phyloP scores from a whole-genome alignment of 2,113 vertebrate genomes.

The Actenoides lindsayi region DNA sequence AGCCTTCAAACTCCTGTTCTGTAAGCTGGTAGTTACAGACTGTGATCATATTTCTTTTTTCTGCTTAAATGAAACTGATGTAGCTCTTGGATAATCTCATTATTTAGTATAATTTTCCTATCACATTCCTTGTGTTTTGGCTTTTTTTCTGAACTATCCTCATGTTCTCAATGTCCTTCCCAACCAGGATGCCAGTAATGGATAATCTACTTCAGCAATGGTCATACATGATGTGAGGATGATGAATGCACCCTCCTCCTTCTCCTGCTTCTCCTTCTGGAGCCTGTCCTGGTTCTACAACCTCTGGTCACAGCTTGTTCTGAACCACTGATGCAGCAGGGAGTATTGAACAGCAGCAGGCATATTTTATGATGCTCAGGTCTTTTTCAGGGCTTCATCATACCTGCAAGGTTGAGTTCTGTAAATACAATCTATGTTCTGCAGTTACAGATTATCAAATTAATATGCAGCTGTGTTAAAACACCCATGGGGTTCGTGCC shows the following conservation, averaged over 20 bases:
- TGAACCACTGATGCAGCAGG: accelerated
- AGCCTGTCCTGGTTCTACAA: background rate
- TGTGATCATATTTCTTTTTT: background rate
- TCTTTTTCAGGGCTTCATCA: background rate
- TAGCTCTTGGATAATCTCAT: background rate
- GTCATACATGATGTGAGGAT: background rate
- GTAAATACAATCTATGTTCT: background rate
- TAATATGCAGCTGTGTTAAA: background rate
- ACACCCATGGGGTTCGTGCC: background rate
- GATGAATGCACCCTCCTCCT: background rate
- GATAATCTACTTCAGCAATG: background rate
- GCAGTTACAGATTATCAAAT: background rate
- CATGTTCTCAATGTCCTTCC: background rate
- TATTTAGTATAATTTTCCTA: background rate
- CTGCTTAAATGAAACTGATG: background rate
- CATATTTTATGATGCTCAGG: background rate
- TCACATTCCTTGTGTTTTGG: background rate
- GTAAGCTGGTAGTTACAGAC: background rate
- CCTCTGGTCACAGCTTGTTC: background rate
- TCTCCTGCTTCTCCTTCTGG: background rate
- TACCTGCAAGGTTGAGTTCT: background rate
- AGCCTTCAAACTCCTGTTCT: background rate
- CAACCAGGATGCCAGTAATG: background rate
- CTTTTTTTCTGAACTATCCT: background rate
- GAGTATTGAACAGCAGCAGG: background rate